Evolutionary conservation across 2,113 vertebrate genomes (phyloP), one percentile per base, ranked within the genome.

Genomic region (Oplegnathus fasciatus): DNA sequence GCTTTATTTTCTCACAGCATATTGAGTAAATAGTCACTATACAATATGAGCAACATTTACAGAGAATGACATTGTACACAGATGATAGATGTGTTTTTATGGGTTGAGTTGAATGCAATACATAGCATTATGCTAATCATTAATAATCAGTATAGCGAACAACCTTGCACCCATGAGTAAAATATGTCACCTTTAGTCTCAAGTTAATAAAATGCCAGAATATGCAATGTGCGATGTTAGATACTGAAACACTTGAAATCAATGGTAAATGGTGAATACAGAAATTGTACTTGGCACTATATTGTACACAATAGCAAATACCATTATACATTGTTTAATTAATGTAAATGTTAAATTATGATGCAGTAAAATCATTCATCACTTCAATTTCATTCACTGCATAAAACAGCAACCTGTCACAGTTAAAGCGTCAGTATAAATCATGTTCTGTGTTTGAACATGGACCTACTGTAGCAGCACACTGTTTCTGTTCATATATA

Each of bases 1-100:
- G 93, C 84, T 95, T 94, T 93, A 94, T 95, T 94, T 76, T 57
- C 28, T 93, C 93, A 94, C 89, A 94, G 92, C 94, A 92, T 93
- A 75, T 88, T 88, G 62, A n/a, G n/a, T n/a, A n/a, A n/a, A n/a
- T 87, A 83, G 68, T 86, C 76, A n/a, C n/a, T n/a, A n/a, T n/a
- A 93, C 88, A 91, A 66, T 42, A 87, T 85, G 88, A 83, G 67
- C 60, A 86, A 91, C 89, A 89, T 11, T 68, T 77, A 87, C 80
- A 93, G 79, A 90, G 58, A 85, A 86, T 78, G 80, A 72, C 48
- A 68, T 24, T 48, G 52, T 72, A 82, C 70, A 83, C 78, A 42
- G 62, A 26, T 67, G 70, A 66, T 9, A 32, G 3, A 86, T 69
- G 70, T 18, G 26, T 73, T 90, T 30, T 37, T 87, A 90, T 93